A percentile compares a stretch with the other conserved stretches of the same genome.
Evolutionary conservation across 2,113 vertebrate genomes (phyloP).

Genomic region (Ptychochromis oligacanthus): DNA sequence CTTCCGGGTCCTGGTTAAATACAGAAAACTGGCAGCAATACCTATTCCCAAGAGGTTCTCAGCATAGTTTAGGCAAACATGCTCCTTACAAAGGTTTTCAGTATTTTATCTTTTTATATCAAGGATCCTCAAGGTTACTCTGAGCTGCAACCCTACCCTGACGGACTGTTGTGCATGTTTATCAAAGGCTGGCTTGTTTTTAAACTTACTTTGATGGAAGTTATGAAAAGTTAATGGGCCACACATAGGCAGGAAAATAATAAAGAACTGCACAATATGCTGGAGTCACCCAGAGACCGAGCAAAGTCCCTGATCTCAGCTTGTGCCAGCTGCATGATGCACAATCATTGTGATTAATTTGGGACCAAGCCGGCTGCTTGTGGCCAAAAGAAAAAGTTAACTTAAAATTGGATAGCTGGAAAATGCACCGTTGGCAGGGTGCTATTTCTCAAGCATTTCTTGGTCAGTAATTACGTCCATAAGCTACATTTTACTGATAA

Average conservation of each 20-base stretch:
- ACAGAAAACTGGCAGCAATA: conserved; percentile 38
- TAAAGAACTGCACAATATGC: neutral
- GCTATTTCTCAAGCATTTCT: neutral
- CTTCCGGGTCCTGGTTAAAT: conserved; percentile 69
- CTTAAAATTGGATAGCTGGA: neutral
- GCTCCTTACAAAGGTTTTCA: neutral
- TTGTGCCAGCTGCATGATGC: neutral
- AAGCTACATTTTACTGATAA: neutral
- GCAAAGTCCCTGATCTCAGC: neutral
- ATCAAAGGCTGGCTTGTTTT: neutral
- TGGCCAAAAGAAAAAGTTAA: neutral
- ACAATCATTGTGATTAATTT: neutral
- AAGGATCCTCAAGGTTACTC: neutral
- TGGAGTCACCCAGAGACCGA: neutral
- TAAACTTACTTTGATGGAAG: neutral
- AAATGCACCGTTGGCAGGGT: neutral
- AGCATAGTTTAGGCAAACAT: neutral
- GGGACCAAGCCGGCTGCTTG: neutral
- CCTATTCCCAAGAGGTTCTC: conserved; percentile 37
- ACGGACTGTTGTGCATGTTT: neutral
- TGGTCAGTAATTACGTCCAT: neutral
- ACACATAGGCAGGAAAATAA: neutral
- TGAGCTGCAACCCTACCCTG: neutral
- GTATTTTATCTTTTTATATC: neutral
- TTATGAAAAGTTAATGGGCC: neutral